Conservation (phyloP, 2,113 vertebrate genomes). For the Phaethornis superciliosus region DNA sequence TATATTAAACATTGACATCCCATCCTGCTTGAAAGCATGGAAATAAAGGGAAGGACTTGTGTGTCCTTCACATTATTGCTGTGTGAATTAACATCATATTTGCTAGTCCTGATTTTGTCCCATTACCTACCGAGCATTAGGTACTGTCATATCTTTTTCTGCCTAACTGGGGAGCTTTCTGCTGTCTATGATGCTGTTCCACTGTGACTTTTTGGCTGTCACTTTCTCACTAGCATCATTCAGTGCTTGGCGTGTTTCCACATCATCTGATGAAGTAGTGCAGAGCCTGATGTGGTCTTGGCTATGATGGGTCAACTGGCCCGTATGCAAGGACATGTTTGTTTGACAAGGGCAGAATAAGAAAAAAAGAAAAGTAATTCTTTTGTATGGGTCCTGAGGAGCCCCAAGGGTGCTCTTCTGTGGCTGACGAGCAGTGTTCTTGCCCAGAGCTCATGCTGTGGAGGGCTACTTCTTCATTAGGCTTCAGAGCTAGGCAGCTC, state of each 20-base stretch:
- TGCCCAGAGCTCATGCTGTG: not conserved
- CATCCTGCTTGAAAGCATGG: not conserved
- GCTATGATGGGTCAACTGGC: not conserved
- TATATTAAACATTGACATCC: not conserved
- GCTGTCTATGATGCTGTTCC: not conserved
- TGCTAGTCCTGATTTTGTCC: not conserved
- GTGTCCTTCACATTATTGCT: not conserved
- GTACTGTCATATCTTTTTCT: not conserved
- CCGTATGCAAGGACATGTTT: not conserved
- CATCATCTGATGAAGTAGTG: not conserved
- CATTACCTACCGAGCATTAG: not conserved
- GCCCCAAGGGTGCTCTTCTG: not conserved
- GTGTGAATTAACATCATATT: too few species aligned
- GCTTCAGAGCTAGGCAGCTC: not conserved
- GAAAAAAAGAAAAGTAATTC: not conserved
- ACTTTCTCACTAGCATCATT: not conserved
- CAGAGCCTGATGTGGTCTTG: rapidly evolving
- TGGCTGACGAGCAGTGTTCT: not conserved
- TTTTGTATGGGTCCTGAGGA: not conserved
- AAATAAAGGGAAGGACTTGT: not conserved
- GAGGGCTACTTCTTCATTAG: not conserved
- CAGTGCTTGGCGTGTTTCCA: not conserved
- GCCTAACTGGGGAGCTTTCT: not conserved
- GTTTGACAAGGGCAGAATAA: not conserved
- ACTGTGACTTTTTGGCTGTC: not conserved